Conservation (phyloP, 2,113 vertebrate species). For the Tympanuchus pallidicinctus region DNA sequence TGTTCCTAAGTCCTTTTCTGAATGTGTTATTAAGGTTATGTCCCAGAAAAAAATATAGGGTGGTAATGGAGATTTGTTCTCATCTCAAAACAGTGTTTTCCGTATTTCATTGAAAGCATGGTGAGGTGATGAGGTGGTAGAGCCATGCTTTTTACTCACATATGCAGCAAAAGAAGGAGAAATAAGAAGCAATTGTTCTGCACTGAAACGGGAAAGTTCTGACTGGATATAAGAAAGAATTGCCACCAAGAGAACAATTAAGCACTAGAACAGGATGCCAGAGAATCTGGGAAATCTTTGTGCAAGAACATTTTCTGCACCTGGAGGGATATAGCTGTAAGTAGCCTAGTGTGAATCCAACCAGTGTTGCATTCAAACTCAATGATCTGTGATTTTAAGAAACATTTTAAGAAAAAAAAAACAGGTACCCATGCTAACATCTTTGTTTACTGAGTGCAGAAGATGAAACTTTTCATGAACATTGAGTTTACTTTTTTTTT, state of each 20-base stretch:
- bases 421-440: fast-evolving
- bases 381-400: neutral
- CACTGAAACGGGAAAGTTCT: neutral
- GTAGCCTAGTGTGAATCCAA: neutral
- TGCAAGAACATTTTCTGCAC: neutral
- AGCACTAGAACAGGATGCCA: neutral
- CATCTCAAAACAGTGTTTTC: neutral
- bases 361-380: neutral
- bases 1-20: neutral
- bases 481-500: neutral
- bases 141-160: neutral
- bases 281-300: neutral
- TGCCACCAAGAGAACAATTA: neutral
- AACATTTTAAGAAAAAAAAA: neutral
- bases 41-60: neutral
- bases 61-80: neutral
- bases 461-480: neutral
- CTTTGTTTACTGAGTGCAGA: neutral
- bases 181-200: neutral
- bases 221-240: neutral
- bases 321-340: neutral
- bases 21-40: neutral
- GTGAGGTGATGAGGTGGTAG: neutral
- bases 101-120: neutral
- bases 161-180: neutral